These are phyloP conservation scores for Colius striatus DNA, from an alignment of 2,113 vertebrate species.

Conservation along the genomic window DNA sequence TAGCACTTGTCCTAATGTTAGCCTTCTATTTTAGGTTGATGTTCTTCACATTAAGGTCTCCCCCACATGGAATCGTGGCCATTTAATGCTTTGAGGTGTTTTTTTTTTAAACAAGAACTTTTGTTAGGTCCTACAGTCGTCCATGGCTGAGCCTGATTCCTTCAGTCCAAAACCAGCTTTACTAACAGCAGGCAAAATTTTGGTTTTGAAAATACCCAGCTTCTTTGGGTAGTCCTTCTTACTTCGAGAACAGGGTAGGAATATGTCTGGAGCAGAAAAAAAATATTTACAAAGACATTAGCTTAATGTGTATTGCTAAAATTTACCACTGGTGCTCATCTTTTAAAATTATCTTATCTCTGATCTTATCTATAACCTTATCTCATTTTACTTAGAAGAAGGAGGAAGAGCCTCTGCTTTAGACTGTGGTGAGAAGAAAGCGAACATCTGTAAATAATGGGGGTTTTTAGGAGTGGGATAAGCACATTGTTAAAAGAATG, in stretches of 20 bases:
- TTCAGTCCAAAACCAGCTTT: background rate
- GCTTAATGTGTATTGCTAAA: background rate
- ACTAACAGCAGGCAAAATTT: background rate
- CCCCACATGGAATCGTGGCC: background rate
- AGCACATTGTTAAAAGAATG: constrained; percentile 67
- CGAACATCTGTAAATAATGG: constrained; percentile 62
- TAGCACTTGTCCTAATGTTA: constrained; percentile 11
- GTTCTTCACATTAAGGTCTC: constrained; percentile 31
- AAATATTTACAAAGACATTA: background rate
- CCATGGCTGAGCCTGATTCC: background rate
- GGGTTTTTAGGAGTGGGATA: background rate
- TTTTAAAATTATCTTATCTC: background rate
- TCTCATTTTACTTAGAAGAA: background rate
- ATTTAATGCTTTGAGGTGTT: background rate
- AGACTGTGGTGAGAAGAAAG: background rate
- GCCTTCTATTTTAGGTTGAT: constrained; percentile 44
- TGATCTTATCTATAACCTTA: background rate
- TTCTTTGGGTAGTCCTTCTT: background rate
- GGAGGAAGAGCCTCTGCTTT: background rate
- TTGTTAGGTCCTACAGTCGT: background rate
- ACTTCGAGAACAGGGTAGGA: background rate
- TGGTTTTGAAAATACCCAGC: background rate
- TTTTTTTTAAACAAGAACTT: background rate
- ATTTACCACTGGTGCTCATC: background rate
- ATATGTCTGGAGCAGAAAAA: background rate